A percentile compares a stretch with the other conserved stretches of the same genome.
Evolutionary conservation across 1,140 invertebrate species (phyloP).

Genomic region (Conopomorpha cramerella): DNA sequence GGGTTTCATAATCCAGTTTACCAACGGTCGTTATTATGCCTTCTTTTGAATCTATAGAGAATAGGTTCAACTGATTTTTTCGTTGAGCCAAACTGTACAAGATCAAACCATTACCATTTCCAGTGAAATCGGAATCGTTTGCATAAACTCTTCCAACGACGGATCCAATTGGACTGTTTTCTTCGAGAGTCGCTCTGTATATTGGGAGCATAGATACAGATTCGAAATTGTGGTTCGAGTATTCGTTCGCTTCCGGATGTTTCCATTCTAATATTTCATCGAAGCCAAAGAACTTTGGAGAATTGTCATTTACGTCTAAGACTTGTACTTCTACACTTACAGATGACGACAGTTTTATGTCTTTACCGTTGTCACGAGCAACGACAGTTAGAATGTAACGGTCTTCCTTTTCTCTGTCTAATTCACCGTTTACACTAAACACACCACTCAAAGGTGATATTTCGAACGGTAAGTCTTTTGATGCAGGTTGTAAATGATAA

Average conservation of each 20-base stretch:
- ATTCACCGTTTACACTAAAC: slow-evolving; percentile 72
- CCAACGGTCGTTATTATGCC: slow-evolving; percentile 76
- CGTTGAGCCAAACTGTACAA: slow-evolving; percentile 70
- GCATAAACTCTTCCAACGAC: slow-evolving; percentile 75
- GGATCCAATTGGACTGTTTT: slow-evolving; percentile 72
- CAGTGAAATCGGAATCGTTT: slow-evolving; percentile 82
- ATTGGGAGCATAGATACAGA: slow-evolving; percentile 65
- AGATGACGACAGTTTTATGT: slow-evolving; percentile 66
- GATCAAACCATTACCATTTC: slow-evolving; percentile 82
- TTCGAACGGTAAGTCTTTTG: slow-evolving; percentile 71
- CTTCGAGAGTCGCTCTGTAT: slow-evolving; percentile 70
- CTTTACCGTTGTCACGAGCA: slow-evolving; percentile 70
- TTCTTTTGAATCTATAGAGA: slow-evolving; percentile 79
- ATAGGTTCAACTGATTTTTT: slow-evolving; percentile 68
- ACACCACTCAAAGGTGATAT: slow-evolving; percentile 76
- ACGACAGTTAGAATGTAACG: slow-evolving; percentile 75
- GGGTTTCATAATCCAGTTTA: slow-evolving; percentile 73
- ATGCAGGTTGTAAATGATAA: slow-evolving; percentile 68
- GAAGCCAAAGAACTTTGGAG: slow-evolving; percentile 73
- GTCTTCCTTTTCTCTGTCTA: slow-evolving; percentile 78
- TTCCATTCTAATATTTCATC: slow-evolving; percentile 62
- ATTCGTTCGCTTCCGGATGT: slow-evolving; percentile 49
- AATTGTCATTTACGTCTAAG: slow-evolving; percentile 79
- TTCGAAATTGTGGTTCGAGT: slow-evolving; percentile 59
- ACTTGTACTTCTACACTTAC: slow-evolving; percentile 81